Conservation (phyloP, 2,113 vertebrate species). For the Halcyon malimbica region DNA sequence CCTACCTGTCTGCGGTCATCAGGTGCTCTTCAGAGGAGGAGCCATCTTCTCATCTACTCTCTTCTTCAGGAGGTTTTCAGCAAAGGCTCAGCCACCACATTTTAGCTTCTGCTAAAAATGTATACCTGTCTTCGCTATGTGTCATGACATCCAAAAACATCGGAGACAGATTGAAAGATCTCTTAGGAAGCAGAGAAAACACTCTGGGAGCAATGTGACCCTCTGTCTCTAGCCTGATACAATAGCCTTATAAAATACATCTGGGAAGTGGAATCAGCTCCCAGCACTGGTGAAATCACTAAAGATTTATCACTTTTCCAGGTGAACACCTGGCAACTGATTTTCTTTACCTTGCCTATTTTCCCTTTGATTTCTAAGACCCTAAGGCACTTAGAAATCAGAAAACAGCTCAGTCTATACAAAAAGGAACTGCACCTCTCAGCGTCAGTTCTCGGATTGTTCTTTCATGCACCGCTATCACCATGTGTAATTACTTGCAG, state of each 20-base stretch:
- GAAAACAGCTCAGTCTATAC: neutral
- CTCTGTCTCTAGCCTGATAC: neutral
- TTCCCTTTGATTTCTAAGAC: slow-evolving; percentile 45
- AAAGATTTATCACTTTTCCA: neutral
- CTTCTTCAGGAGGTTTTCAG: neutral
- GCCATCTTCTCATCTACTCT: neutral
- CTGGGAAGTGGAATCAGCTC: neutral
- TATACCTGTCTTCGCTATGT: neutral
- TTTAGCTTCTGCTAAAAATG: neutral
- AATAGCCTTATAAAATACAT: neutral
- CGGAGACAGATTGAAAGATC: neutral
- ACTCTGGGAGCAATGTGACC: neutral
- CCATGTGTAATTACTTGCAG: slow-evolving; percentile 32
- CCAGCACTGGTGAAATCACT: neutral
- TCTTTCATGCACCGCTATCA: neutral
- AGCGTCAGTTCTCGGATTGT: neutral
- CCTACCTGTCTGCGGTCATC: slow-evolving; percentile 33
- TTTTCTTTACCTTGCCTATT: slow-evolving; percentile 19
- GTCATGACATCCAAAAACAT: neutral
- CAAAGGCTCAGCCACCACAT: neutral
- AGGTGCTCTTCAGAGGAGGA: neutral
- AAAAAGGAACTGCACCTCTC: neutral
- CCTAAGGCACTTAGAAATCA: slow-evolving; percentile 12
- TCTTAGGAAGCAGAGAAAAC: neutral
- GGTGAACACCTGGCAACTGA: neutral